Evolutionary conservation across 1,140 invertebrate genomes (phyloP).

Genomic region (silkworm (Bombyx mori)): ASM3026992v2 NC_085131.1:9797001-9797500

Average conservation of each 20-base stretch:
- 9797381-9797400: too few relatives aligned
- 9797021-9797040: too few relatives aligned
- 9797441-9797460: too few relatives aligned
- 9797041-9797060: too few relatives aligned
- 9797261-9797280: constrained; percentile 34
- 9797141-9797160: constrained; percentile 85
- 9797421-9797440: too few relatives aligned
- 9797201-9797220: constrained; percentile 94
- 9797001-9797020: too few relatives aligned
- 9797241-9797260: constrained; percentile 47
- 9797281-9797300: neutral
- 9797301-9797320: neutral
- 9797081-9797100: neutral
- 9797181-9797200: constrained; percentile 89
- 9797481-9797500: too few relatives aligned
- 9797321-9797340: neutral
- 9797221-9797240: constrained; percentile 90
- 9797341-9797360: neutral
- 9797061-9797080: too few relatives aligned
- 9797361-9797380: too few relatives aligned
- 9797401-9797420: too few relatives aligned
- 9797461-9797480: too few relatives aligned
- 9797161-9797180: constrained; percentile 94
- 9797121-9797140: constrained; percentile 89
- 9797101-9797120: constrained; percentile 25